These are phyloP conservation scores for Notothenia rossii DNA, from an alignment of 2,113 vertebrate genomes.

Conservation along the genomic window DNA sequence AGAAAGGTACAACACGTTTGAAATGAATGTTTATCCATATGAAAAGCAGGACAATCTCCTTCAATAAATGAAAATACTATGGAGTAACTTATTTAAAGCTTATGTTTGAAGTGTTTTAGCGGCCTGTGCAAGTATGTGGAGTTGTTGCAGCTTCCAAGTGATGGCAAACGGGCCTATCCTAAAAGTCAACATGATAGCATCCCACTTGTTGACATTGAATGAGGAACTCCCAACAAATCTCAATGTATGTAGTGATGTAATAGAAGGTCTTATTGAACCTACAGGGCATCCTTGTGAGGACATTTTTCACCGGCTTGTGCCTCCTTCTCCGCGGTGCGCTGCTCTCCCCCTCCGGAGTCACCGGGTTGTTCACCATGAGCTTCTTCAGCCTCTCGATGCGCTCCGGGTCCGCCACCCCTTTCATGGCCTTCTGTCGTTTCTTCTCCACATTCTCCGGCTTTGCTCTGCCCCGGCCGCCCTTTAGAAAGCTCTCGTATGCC, in stretches of 20 bases:
- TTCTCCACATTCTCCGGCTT: conserved; percentile 87
- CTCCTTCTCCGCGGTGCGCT: conserved; percentile 51
- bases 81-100: too few relatives aligned
- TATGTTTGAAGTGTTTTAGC: not conserved
- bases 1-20: too few relatives aligned
- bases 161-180: not conserved
- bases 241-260: not conserved
- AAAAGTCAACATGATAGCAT: not conserved
- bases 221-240: not conserved
- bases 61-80: not conserved
- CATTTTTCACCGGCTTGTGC: conserved; percentile 87
- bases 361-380: conserved; percentile 87
- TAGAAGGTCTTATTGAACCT: conserved; percentile 59
- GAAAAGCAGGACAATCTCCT: not conserved
- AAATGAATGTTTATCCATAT: not conserved
- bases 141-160: not conserved
- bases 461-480: conserved; percentile 84
- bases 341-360: conserved; percentile 73
- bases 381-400: conserved; percentile 89
- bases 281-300: conserved; percentile 94
- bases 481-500: conserved; percentile 91
- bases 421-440: conserved; percentile 72
- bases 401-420: conserved; percentile 83
- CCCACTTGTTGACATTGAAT: not conserved
- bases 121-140: not conserved